Evolutionary conservation across 2,797 vertebrate species (phyloP), one percentile per base, ranked within the genome.

Genomic region (Lepus townsendii): DNA sequence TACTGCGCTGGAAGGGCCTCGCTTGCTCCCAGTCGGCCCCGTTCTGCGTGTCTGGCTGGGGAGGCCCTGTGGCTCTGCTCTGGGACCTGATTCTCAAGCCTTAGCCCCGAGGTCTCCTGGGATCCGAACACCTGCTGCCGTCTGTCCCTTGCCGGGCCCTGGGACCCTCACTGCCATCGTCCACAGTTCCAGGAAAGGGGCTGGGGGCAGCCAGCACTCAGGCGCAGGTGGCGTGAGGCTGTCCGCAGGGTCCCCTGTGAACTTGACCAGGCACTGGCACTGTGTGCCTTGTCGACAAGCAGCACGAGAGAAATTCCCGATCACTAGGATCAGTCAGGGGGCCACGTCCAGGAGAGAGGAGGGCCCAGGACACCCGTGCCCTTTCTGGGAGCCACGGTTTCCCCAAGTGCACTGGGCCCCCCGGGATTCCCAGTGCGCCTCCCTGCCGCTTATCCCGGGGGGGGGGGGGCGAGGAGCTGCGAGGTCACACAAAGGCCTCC

Each of bases 361-460:
- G 26, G 14, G 62, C 0, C 9, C 0, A 12, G 73, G 69, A 47
- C 73, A 12, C 20, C 17, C 0, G 0, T 22, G 42, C 16, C 0
- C 3, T 11, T 47, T 30, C 54, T 42, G 0, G 52, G 38, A 68
- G 38, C 77, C 78, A 1, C 2, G 1, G 1, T 4, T 4, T 42
- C 2, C 77, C 27, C 30, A 3, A 27, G 50, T 2, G 7, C 27
- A 5, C 57, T 54, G 14, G 19, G 54, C 60, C 3, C 20, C 22
- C 0, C 3, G 54, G 68, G 78, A 3, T 57, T 35, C 16, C 83
- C 82, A 12, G 24, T 3, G 22, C 26, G 35, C 9, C 35, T 19
- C 8, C 63, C 7, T 0, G 13, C 0, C 1, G 50, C 71, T 85
- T 52, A 6, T 83, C 83, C 87, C 52, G 35, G 35, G 35, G 35